A percentile compares a stretch with the other conserved stretches of the same genome.
Conservation (phyloP, 2,797 vertebrate species). For the Lepus townsendii region DNA sequence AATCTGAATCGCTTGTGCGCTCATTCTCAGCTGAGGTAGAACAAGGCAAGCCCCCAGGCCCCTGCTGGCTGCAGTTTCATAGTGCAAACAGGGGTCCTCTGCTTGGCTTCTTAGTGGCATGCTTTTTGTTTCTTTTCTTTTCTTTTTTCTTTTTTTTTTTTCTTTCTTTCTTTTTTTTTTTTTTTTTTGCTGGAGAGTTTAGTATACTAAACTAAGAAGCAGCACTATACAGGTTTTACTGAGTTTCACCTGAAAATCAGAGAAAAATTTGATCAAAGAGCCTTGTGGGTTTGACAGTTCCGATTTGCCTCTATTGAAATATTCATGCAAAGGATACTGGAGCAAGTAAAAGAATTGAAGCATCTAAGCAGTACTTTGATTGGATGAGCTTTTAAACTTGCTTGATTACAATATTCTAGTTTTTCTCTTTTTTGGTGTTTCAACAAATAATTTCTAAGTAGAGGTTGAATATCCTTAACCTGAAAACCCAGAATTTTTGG, state of each 20-base stretch:
- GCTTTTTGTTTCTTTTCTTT: too few species aligned
- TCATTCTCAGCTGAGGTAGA: too few species aligned
- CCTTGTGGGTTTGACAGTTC: neutral
- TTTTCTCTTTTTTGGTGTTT: slow-evolving; percentile 13
- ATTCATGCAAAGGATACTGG: neutral
- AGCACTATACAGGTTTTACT: neutral
- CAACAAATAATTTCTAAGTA: slow-evolving; percentile 1
- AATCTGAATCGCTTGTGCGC: too few species aligned
- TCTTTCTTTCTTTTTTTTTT: too few species aligned
- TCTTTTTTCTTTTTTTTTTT: too few species aligned
- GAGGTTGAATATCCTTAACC: too few species aligned
- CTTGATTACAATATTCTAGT: neutral
- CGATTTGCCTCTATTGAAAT: neutral
- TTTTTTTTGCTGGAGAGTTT: too few species aligned
- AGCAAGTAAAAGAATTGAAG: neutral
- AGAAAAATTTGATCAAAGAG: neutral
- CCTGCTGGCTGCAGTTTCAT: too few species aligned
- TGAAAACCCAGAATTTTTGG: too few species aligned
- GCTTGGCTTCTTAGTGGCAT: too few species aligned
- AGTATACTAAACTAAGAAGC: neutral
- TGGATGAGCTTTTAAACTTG: neutral
- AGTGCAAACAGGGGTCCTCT: too few species aligned
- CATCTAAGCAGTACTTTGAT: neutral
- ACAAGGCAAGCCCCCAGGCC: too few species aligned
- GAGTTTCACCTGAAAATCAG: neutral